Evolutionary conservation across 1,140 invertebrate genomes (phyloP), one percentile per base, ranked within the genome.

Genomic region (Armadillidium nasatum): DNA sequence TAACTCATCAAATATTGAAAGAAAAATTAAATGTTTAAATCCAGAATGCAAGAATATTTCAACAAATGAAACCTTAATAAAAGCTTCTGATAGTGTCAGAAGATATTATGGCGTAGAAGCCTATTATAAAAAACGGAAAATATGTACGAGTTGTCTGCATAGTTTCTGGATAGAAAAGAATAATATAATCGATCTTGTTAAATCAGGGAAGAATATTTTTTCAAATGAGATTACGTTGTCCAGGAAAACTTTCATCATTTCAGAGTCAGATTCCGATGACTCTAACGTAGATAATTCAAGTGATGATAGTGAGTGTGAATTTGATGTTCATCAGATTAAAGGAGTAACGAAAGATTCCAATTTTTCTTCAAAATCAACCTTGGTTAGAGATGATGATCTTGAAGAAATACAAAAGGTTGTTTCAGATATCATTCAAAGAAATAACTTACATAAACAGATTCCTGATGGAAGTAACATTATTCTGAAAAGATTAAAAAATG

Each of bases 261-360:
- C 79, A 4, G 79, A 80, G n/a, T 80, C 79, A 0, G 79, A 78
- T 44, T 80, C 79, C 15, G 79, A 80, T 45, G 74, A 76, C 13
- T 76, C 77, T 21, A 76, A 74, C 72, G 0, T 10, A 45, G 23
- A 60, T 7, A 19, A 9, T 73, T 7, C 7, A n/a, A 19, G 23
- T 9, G 22, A 23, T 0, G n/a, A 33, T n/a, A 22, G n/a, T 60
- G 45, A 15, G 19, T 67, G 44, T 71, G 22, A 69, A 4, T 71
- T 43, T 44, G 19, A 75, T 21, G 33, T 22, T 44, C 10, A n/a
- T 11, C 15, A 60, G 33, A 44, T 45, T 22, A 44, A 33, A 67
- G n/a, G 22, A 13, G 54, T 7, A 22, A 33, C 22, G 0, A 13
- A 69, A 2, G 19, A 13, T n/a, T 43, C 22, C 44, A 21, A 33